Percentiles rank a stretch among this genome's conserved stretches.
phyloP scores from a whole-genome alignment of 2,888 invertebrate genomes.

The Caenorhabditis afra region DNA sequence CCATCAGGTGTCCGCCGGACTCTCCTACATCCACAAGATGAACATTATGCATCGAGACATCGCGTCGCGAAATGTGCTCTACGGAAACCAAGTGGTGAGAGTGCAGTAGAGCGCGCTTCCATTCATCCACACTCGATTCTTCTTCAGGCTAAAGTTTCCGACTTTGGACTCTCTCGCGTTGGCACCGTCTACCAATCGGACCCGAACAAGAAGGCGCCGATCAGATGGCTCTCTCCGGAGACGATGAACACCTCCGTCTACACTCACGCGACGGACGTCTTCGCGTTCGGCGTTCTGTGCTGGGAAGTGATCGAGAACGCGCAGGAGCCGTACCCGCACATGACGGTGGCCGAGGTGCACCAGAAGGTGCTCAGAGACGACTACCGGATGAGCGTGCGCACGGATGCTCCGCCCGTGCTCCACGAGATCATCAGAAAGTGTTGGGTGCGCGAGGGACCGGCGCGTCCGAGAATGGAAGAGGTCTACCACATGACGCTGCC shows the following conservation, averaged over 20 bases:
- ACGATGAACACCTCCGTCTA: constrained; percentile 62
- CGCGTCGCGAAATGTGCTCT: constrained; percentile 67
- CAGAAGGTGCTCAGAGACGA: constrained; percentile 53
- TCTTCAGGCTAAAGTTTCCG: constrained; percentile 61
- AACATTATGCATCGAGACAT: constrained; percentile 68
- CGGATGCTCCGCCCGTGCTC: constrained; percentile 12
- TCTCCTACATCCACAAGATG: constrained; percentile 64
- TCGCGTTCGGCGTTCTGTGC: constrained; percentile 59
- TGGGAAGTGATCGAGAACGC: constrained; percentile 68
- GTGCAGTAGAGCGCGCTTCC: background rate
- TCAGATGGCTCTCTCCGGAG: constrained; percentile 74
- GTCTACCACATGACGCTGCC: constrained; percentile 14
- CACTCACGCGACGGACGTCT: constrained; percentile 69
- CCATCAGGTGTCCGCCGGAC: constrained; percentile 62
- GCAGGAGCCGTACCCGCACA: constrained; percentile 68
- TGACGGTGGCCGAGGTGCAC: constrained; percentile 66
- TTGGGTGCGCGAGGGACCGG: constrained; percentile 29
- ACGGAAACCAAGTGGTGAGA: constrained; percentile 55
- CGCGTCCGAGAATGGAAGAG: constrained; percentile 36
- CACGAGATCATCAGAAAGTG: constrained; percentile 44
- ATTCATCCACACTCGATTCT: too few species aligned
- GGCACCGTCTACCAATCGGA: constrained; percentile 67
- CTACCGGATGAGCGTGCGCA: constrained; percentile 60
- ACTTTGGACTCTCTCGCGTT: constrained; percentile 66
- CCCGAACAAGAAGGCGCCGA: constrained; percentile 64